A percentile compares a stretch with the other conserved stretches of the same genome.
phyloP scores from a whole-genome alignment of 2,797 vertebrate species.

The Orestias chungarensis region DNA sequence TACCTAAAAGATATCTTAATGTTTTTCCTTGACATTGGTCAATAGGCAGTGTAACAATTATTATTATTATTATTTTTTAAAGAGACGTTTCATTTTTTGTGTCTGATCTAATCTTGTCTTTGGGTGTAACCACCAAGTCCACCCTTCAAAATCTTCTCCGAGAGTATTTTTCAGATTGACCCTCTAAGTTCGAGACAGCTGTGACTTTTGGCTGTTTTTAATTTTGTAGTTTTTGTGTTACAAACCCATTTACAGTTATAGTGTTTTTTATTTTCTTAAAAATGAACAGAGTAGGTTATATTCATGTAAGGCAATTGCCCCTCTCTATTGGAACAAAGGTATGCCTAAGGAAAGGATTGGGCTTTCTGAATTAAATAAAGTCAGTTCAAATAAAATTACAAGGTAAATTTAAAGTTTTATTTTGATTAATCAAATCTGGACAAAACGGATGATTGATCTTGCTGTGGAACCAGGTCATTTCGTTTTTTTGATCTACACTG shows the following conservation, averaged over 20 bases:
- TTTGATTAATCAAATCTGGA: conserved; percentile 20
- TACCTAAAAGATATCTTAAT: neutral
- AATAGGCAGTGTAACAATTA: neutral
- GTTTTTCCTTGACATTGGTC: neutral
- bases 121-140: neutral
- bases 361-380: conserved; percentile 8
- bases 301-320: too few relatives aligned
- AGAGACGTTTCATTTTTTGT: neutral
- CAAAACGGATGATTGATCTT: neutral
- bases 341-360: neutral
- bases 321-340: neutral
- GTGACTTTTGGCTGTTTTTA: neutral
- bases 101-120: neutral
- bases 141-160: neutral
- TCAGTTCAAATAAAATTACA: neutral
- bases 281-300: neutral
- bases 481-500: neutral
- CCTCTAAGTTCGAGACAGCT: conserved; percentile 1
- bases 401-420: conserved; percentile 4
- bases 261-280: neutral
- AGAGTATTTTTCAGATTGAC: neutral
- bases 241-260: neutral
- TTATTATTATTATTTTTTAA: neutral
- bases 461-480: conserved; percentile 7
- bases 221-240: neutral